These are phyloP conservation scores for Oxystoma pomonae DNA, from an alignment of 2,888 invertebrate genomes.

Conservation along the genomic window DNA sequence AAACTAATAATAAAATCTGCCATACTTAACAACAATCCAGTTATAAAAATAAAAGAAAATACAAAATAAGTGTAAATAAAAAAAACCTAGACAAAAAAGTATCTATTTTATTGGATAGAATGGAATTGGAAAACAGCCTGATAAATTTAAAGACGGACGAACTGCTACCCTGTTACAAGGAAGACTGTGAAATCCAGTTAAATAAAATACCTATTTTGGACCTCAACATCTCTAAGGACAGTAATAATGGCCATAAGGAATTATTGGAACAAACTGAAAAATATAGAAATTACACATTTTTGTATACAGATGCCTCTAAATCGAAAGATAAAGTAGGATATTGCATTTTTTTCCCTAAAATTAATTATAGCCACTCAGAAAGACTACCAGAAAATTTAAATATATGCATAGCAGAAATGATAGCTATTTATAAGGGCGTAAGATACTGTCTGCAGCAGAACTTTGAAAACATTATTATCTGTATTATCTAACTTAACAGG, in stretches of 20 bases:
- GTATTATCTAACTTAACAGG: too few relatives aligned
- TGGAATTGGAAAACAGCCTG: too few relatives aligned
- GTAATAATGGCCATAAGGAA: background rate
- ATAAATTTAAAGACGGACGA: background rate
- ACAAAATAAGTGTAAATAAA: background rate
- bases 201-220: background rate
- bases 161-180: background rate
- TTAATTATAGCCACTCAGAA: slow-evolving; percentile 7
- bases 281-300: background rate
- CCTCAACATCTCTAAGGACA: too few relatives aligned
- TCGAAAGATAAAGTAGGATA: background rate
- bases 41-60: background rate
- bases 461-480: background rate
- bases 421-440: slow-evolving; percentile 11
- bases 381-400: slow-evolving; percentile 5
- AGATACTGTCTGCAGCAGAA: background rate
- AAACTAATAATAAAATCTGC: background rate
- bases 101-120: background rate
- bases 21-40: background rate
- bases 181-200: background rate
- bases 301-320: slow-evolving; percentile 8
- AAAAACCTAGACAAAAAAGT: background rate
- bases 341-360: slow-evolving; percentile 11
- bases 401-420: slow-evolving; percentile 15
- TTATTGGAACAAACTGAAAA: background rate